A percentile compares a stretch with the other conserved stretches of the same genome.
Evolutionary conservation across 2,797 vertebrate genomes (phyloP).

Genomic region (Catharus ustulatus): DNA sequence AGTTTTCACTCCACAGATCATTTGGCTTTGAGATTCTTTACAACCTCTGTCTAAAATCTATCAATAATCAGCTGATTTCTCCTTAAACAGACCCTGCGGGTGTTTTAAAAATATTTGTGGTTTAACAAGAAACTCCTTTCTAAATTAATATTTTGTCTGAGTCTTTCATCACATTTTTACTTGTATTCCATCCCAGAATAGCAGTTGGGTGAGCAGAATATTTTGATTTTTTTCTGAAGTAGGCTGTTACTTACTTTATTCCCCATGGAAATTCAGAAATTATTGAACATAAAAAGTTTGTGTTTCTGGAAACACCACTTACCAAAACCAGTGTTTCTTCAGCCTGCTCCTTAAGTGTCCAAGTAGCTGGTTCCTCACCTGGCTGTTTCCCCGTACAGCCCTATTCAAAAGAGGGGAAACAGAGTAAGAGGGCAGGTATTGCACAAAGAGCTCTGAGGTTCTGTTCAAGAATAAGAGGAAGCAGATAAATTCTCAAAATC

Average conservation of each 20-base stretch:
- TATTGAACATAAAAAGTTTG: neutral
- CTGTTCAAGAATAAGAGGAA: neutral
- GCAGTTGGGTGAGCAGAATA: neutral
- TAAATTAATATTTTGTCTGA: neutral
- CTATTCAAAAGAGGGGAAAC: neutral
- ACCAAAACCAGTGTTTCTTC: neutral
- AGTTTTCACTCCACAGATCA: neutral
- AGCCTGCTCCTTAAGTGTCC: neutral
- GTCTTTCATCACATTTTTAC: neutral
- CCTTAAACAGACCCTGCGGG: neutral
- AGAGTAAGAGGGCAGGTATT: neutral
- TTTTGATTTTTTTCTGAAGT: neutral
- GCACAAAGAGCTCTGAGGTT: neutral
- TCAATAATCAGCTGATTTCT: neutral
- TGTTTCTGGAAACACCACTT: neutral
- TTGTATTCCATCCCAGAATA: neutral
- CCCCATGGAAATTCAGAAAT: neutral
- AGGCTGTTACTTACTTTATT: neutral
- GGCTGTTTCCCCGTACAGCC: neutral
- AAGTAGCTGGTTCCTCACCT: neutral
- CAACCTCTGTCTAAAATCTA: neutral
- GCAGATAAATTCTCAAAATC: neutral
- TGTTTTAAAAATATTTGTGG: neutral
- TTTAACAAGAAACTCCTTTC: neutral
- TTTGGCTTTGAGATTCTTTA: neutral